phyloP scores from a whole-genome alignment of 2,113 vertebrate species.

The Lontra canadensis region DNA sequence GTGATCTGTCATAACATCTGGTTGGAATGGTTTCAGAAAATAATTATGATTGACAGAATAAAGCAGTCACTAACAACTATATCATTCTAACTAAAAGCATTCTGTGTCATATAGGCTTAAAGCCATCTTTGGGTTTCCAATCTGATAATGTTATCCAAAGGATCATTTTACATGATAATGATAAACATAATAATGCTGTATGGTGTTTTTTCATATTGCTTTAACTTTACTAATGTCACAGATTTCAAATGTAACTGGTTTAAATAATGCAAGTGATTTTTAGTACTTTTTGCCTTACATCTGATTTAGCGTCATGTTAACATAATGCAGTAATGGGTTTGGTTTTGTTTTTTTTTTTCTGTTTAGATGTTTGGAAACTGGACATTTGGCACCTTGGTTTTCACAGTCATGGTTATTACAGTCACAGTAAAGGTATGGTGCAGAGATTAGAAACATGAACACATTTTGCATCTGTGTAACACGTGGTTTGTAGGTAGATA shows the following conservation, averaged over 20 bases:
- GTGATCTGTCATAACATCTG: background rate
- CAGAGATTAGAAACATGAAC: background rate
- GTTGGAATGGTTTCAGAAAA: slow-evolving; percentile 36
- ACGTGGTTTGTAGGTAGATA: background rate
- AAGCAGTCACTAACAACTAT: background rate
- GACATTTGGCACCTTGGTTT: slow-evolving; percentile 98
- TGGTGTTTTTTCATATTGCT: background rate
- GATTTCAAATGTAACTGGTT: background rate
- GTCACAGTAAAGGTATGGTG: slow-evolving; percentile 95
- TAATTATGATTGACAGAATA: background rate
- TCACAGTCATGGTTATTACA: slow-evolving; percentile 98
- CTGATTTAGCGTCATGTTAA: background rate
- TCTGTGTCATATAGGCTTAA: background rate
- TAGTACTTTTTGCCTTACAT: background rate
- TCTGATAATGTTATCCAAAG: background rate
- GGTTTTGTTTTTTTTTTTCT: slow-evolving; percentile 53
- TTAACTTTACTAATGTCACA: slow-evolving; percentile 9
- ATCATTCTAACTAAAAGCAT: background rate
- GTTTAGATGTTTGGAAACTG: slow-evolving; percentile 99
- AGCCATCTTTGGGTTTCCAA: background rate
- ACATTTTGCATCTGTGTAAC: background rate
- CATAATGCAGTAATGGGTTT: background rate
- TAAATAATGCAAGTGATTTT: slow-evolving; percentile 1
- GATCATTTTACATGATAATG: background rate
- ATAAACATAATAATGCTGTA: background rate